These are phyloP conservation scores for Saccostrea echinata DNA, from an alignment of 1,140 invertebrate species.

Conservation along the genomic window DNA sequence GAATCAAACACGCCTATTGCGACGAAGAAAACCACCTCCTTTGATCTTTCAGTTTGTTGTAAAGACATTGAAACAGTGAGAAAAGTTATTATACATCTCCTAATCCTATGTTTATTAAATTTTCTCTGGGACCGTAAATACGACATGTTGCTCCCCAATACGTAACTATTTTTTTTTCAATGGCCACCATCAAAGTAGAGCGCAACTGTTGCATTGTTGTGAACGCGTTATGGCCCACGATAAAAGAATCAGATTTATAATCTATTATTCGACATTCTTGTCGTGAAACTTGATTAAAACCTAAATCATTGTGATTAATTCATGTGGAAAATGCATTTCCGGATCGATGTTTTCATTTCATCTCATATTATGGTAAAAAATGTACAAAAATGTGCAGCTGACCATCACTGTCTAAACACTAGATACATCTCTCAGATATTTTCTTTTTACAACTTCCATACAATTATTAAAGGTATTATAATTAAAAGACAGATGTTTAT, in stretches of 20 bases:
- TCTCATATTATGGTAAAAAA: slow-evolving; percentile 13
- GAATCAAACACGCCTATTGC: slow-evolving; percentile 33
- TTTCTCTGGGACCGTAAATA: slow-evolving; percentile 24
- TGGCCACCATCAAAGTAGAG: slow-evolving; percentile 7
- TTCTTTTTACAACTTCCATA: too few species aligned
- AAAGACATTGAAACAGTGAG: slow-evolving; percentile 30
- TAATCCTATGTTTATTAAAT: slow-evolving; percentile 38
- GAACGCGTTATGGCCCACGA: slow-evolving; percentile 26
- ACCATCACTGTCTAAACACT: not conserved
- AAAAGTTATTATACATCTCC: slow-evolving; percentile 28
- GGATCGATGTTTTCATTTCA: slow-evolving; percentile 21
- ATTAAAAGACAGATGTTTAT: too few species aligned
- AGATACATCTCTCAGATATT: too few species aligned
- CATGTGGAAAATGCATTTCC: slow-evolving; percentile 22
- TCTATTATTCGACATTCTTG: slow-evolving; percentile 32
- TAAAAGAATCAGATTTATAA: slow-evolving; percentile 34
- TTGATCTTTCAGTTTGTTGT: slow-evolving; percentile 27
- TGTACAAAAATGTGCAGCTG: slow-evolving; percentile 2
- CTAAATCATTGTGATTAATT: slow-evolving; percentile 30
- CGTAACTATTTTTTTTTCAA: slow-evolving; percentile 10
- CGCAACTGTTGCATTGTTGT: slow-evolving; percentile 30
- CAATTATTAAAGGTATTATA: too few species aligned
- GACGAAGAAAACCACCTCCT: slow-evolving; percentile 6
- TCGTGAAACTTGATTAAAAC: slow-evolving; percentile 33
- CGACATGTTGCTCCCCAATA: not conserved